A percentile compares a stretch with the other conserved stretches of the same genome.
These are phyloP conservation scores for Harpagoxenus sublaevis DNA, from an alignment of 2,888 invertebrate genomes.

Conservation along the genomic window DNA sequence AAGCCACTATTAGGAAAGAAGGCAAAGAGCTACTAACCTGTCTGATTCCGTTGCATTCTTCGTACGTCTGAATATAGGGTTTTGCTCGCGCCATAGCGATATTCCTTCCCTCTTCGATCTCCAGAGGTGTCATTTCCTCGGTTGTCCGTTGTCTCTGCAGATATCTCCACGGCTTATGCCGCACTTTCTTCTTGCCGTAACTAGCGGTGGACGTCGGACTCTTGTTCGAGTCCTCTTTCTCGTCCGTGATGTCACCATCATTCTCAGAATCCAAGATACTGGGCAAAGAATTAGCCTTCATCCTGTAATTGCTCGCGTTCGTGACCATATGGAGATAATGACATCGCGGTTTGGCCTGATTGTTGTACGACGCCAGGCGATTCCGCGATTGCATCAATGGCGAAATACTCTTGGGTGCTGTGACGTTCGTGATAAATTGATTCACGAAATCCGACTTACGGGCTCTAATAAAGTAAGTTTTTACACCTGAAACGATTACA, in stretches of 20 bases:
- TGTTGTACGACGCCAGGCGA: constrained; percentile 82
- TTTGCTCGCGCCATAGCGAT: constrained; percentile 61
- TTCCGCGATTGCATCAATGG: constrained; percentile 82
- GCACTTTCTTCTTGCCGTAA: constrained; percentile 81
- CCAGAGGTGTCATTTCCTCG: constrained; percentile 84
- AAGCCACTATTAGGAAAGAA: not conserved
- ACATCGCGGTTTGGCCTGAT: constrained; percentile 80
- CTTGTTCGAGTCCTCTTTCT: constrained; percentile 88
- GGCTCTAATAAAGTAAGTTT: constrained; percentile 95
- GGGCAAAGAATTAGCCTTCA: constrained; percentile 93
- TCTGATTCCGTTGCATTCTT: constrained; percentile 76
- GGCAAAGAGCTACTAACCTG: constrained; percentile 66
- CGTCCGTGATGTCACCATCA: constrained; percentile 88
- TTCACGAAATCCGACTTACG: constrained; percentile 88
- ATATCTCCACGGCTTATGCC: constrained; percentile 83
- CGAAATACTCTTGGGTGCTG: constrained; percentile 80
- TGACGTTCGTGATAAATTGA: constrained; percentile 79
- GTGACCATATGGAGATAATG: constrained; percentile 85
- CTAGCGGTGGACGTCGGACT: constrained; percentile 89
- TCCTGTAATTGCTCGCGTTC: constrained; percentile 80
- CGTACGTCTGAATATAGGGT: constrained; percentile 61
- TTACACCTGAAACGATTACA: constrained; percentile 89
- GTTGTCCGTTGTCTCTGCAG: constrained; percentile 83
- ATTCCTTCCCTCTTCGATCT: constrained; percentile 72
- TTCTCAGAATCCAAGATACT: constrained; percentile 93